Base-by-base conservation (phyloP, 2,113 vertebrate genomes). In the Zingel zingel region DNA sequence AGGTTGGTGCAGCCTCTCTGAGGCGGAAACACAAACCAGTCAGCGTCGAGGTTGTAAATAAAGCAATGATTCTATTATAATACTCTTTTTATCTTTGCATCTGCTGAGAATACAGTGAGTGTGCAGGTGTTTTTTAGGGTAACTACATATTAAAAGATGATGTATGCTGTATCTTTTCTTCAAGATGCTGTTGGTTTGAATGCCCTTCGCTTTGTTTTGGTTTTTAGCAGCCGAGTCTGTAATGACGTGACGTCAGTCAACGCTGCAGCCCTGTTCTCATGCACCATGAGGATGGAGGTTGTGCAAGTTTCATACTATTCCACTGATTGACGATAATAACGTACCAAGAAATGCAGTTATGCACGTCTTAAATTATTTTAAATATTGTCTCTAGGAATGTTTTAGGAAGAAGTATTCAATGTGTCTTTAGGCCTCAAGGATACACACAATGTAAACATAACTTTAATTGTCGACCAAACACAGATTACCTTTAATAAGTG, bases 1-100 rank as follows among this genome's bases (percentile, higher is more conserved):
- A 96, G 93, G 87, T 91, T 92, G 74, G 86, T 92, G 85, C 96
- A 96, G 36, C 95, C 94, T 92, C 88, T 94, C 95, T 96, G 84
- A 63, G 79, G 12, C 0, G 30, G 21, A 61, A 61, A 77, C 11
- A 53, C 21, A 58, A 21, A 83, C 0, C 19, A 19, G 25, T 45
- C 18, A 30, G 8, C 6, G 54, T 57, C 2, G 3, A 61, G 39
- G 19, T 74, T 6, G 18, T 30, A 19, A 73, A 48, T n/a, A 58
- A 5, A 27, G 2, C 23, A 58, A 27, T 27, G 25, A 15, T 57
- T 25, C 6, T 3, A 59, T 59, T 39, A 39, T 10, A 39, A 10
- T 39, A 39, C 23, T 15, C 23, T 58, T 27, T 58, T 25, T 7
- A 58, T 27, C 23, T 27, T 16, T 14, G 54, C 54, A 25, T 25